Evolutionary conservation across 2,113 vertebrate genomes (phyloP), one percentile per base, ranked within the genome.

Genomic region (Hystrix brachyura): DNA sequence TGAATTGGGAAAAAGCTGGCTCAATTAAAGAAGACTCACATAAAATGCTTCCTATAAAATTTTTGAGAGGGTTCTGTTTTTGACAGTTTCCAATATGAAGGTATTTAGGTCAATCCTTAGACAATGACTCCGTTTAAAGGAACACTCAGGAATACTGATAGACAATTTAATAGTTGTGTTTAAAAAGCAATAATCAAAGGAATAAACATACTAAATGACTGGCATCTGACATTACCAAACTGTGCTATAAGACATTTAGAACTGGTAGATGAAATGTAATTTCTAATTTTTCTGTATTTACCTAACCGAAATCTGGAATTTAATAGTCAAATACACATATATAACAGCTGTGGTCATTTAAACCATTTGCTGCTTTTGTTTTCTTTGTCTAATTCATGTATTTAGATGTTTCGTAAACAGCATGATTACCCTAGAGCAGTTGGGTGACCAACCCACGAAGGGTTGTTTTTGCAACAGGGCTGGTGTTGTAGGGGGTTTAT

Each of bases 321-420:
- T 6, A 90, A 79, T 60, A 13, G 6, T 80, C 92, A 95, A 97
- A 84, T 84, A 74, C 18, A 96, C 0, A 0, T 78, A 85, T 32
- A 62, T 43, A 96, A 81, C 79, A 98, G 23, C 71, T 97, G 71
- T 81, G 76, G 57, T 72, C 82, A 32, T 97, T 98, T 97, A 87
- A 89, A 43, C 29, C n/a, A 10, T 93, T 97, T 96, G 34, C 65
- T 72, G 59, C 2, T 91, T 98, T 96, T 87, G 29, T 94, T 95
- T 67, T 97, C 38, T 97, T 97, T 96, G 78, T 84, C 64, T 96
- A 94, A 79, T 91, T 90, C 29, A 8, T 71, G 79, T 38, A 60
- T 92, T 97, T 97, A 92, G 0, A 25, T 95, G 43, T 96, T 60
- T 57, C 55, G 79, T 91, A 98, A 97, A 97, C 55, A 96, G 88